These are phyloP conservation scores for Mesaphorura yosii DNA, from an alignment of 1,140 invertebrate species.

Conservation along the genomic window DNA sequence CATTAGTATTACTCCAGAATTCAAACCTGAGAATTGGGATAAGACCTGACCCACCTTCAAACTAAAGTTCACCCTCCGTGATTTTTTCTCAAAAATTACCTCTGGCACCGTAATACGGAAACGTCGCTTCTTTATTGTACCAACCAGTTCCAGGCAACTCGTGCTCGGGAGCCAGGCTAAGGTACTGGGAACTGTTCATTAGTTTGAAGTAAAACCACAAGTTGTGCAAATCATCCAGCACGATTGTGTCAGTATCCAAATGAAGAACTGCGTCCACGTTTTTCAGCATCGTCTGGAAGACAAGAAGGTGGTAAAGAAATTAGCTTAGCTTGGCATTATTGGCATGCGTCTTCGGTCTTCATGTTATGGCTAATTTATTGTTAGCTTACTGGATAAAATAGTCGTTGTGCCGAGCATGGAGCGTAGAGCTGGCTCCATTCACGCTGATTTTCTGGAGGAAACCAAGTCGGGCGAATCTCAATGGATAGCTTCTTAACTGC, in stretches of 20 bases:
- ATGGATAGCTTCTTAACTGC: no score
- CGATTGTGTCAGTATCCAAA: background rate
- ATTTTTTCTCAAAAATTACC: background rate
- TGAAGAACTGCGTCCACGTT: background rate
- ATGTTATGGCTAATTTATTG: background rate
- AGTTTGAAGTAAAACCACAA: background rate
- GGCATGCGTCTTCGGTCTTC: no score
- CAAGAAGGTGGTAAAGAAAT: no score
- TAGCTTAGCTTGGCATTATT: no score
- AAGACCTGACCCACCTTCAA: background rate
- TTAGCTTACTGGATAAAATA: conserved; percentile 71
- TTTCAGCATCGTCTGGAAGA: background rate
- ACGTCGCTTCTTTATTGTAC: background rate
- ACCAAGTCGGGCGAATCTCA: conserved; percentile 60
- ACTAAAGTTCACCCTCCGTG: background rate
- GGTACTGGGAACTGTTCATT: background rate
- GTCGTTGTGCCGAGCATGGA: conserved; percentile 78
- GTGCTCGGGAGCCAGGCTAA: background rate
- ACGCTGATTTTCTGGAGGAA: conserved; percentile 55
- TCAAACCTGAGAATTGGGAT: conserved; percentile 1
- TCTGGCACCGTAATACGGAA: background rate
- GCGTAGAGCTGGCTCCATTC: conserved; percentile 82
- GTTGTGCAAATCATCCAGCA: background rate
- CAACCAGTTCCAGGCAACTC: conserved; percentile 1
- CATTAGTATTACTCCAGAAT: conserved; percentile 13